A percentile compares a stretch with the other conserved stretches of the same genome.
phyloP scores from a whole-genome alignment of 2,113 vertebrate species.

The Coregonus clupeaformis region DNA sequence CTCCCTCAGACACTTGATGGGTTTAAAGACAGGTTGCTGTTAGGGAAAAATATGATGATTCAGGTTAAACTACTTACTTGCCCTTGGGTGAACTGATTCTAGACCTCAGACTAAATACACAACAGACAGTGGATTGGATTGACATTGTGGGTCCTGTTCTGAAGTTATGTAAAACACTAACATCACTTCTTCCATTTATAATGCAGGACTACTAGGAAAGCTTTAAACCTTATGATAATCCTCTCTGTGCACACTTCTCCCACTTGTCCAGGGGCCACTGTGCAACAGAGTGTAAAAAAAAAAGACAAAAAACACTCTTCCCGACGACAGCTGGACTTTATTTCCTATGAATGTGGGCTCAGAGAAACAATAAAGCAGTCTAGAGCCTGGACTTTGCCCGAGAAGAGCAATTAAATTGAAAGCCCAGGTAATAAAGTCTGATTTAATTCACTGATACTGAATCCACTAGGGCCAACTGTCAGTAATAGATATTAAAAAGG shows the following conservation, averaged over 20 bases:
- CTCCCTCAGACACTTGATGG: constrained; percentile 12
- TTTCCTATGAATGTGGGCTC: constrained; percentile 52
- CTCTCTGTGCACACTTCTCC: not conserved
- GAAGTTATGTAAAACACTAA: not conserved
- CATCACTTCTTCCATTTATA: not conserved
- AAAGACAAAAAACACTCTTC: too few species aligned
- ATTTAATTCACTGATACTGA: not conserved
- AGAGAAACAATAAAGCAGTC: constrained; percentile 39
- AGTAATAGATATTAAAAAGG: not conserved
- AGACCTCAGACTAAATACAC: constrained; percentile 1
- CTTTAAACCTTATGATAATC: not conserved
- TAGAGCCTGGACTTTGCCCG: constrained; percentile 66
- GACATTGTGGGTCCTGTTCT: not conserved
- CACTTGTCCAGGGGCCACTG: not conserved
- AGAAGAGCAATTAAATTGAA: constrained; percentile 54
- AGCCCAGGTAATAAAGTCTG: constrained; percentile 53
- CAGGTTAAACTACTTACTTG: not conserved
- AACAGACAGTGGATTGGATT: not conserved
- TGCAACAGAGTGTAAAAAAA: too few species aligned
- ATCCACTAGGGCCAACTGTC: not conserved
- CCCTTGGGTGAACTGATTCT: constrained; percentile 8
- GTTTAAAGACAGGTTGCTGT: constrained; percentile 36
- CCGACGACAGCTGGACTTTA: constrained; percentile 56
- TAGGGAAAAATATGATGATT: constrained; percentile 14
- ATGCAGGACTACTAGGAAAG: not conserved